Base-by-base conservation (phyloP, 2,888 invertebrate genomes). In the Lithophane leautieri region DNA sequence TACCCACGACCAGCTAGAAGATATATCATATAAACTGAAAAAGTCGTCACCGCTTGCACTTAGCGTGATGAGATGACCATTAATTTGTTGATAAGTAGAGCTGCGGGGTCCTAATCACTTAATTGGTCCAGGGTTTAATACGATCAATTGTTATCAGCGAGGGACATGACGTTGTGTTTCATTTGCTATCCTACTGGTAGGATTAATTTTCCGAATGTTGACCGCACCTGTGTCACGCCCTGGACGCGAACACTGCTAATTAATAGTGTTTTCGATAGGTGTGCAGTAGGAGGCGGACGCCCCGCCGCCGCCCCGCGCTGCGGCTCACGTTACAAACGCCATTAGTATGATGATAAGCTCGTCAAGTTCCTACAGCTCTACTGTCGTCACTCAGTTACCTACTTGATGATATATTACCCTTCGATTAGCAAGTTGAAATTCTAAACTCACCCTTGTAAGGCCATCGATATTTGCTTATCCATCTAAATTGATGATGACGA, bases 171-270 rank as follows among this genome's bases (percentile, higher is more conserved):
- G 86, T 81, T 83, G 86, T 88, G 83, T 87, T 92, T 92, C 89
- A 90, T 92, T 93, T 91, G 92, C 91, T 90, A 89, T 91, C 90
- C 90, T 90, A 91, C 92, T 91, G 94, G 92, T 94, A 93, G 94
- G 95, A 95, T 95, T 96, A 96, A 95, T 96, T 95, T 95, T 91
- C 93, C 93, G 92, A 95, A 95, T 94, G 94, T 93, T 92, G 93
- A 93, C 95, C 96, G 91, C 96, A 89, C 96, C 96, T 92, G 81
- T 85, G 94, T 92, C 95, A 92, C 96, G 89, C 96, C 95, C 93
- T 88, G 82, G 88, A 89, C 87, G 88, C 89, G 89, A 90, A 90
- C 89, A 86, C 79, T 78, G 88, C 95, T 96, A 96, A 96, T 96
- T 96, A 96, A 96, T 94, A 94, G 93, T 92, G 94, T 92, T 95